These are phyloP conservation scores for Neosilurus mollespiculum DNA, from an alignment of 2,797 vertebrate genomes.

Conservation along the genomic window DNA sequence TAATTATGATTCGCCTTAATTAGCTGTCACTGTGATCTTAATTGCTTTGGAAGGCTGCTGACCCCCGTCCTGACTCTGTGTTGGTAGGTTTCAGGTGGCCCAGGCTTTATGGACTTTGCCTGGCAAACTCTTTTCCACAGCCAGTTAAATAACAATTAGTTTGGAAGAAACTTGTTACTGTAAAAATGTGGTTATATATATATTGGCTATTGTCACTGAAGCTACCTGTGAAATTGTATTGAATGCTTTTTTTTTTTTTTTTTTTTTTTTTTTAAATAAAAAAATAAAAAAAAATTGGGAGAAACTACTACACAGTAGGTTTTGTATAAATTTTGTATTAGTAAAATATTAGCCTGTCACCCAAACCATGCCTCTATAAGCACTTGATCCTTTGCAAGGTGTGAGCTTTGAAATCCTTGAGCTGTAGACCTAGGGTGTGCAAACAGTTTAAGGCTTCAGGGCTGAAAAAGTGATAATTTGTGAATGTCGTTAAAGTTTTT, in stretches of 20 bases:
- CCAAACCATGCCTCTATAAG: not conserved
- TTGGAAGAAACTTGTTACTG: not conserved
- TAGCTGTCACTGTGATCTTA: constrained; percentile 75
- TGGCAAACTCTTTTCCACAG: not conserved
- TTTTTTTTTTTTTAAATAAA: too few species aligned
- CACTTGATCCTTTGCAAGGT: not conserved
- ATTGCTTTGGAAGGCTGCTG: constrained; percentile 72
- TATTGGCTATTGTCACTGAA: not conserved
- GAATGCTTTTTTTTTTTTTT: too few species aligned
- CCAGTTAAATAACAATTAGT: not conserved
- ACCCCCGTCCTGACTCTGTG: constrained; percentile 59
- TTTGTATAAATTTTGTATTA: not conserved
- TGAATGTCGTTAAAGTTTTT: not conserved
- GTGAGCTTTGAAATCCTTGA: not conserved
- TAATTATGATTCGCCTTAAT: constrained; percentile 79
- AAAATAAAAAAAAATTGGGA: too few species aligned
- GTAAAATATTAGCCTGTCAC: not conserved
- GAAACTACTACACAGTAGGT: too few species aligned
- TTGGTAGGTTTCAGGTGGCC: constrained; percentile 31
- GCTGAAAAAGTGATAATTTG: not conserved
- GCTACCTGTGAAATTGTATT: not conserved
- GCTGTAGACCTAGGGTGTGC: not conserved
- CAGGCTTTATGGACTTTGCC: not conserved
- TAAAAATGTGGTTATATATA: not conserved
- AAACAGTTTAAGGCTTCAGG: not conserved